Base-by-base conservation (phyloP, 2,113 vertebrate genomes). In the Harpagus bidentatus region DNA sequence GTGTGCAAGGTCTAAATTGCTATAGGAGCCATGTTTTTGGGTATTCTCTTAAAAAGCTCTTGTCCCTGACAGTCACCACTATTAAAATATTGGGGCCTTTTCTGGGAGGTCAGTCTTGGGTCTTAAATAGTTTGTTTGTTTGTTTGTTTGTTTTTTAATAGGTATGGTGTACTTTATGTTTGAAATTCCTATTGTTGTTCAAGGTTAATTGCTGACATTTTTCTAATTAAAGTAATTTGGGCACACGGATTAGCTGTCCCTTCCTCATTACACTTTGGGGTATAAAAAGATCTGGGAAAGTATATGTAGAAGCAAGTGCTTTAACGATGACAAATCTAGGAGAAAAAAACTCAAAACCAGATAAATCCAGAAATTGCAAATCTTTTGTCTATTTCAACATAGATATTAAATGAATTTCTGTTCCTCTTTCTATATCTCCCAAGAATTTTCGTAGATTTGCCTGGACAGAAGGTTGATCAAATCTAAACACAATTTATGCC, bases 321-420 rank as follows among this genome's bases (percentile, higher is more conserved):
- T 66, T 74, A 52, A 69, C 48, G 23, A 29, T 2, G 19, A 52
- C 5, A 78, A 11, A 63, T 56, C 8, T 20, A 53, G 25, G 26
- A 26, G 4, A 8, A 22, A 6, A 10, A 2, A 6, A 6, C 13
- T 59, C 31, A 62, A 43, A 47, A 26, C 0, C 9, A 13, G 34
- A 15, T 9, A 74, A 56, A 71, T 61, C 6, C 29, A 70, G 53
- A 70, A 85, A 32, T 18, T 61, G 3, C 3, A 19, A 56, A 9
- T 52, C 1, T 65, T 65, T 40, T 31, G 4, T 82, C 4, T 43
- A 26, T 73, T 78, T 74, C 17, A 55, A 22, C 22, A 25, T 25
- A 70, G 31, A 26, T 70, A 32, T 17, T 61, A 66, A 71, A 56
- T 25, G 0, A 32, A 34, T 53, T 72, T 48, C 52, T 53, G 16